These are phyloP conservation scores for Enhydra lutris DNA, from an alignment of 2,113 vertebrate genomes.

Conservation along the genomic window DNA sequence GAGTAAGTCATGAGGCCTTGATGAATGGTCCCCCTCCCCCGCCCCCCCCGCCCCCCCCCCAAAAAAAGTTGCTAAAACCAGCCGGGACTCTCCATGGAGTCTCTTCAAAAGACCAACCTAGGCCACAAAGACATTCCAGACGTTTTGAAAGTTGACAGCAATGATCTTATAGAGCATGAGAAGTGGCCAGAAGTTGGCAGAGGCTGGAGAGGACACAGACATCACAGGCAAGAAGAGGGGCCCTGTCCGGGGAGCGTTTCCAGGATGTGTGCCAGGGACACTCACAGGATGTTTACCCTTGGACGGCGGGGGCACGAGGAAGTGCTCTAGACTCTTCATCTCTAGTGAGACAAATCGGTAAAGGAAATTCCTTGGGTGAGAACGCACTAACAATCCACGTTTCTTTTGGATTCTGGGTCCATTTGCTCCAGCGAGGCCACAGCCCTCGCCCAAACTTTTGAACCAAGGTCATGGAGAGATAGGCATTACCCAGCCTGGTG, in stretches of 20 bases:
- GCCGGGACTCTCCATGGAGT: background rate
- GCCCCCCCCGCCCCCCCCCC: rapidly evolving
- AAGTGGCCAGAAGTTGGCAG: background rate
- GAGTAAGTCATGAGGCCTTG: background rate
- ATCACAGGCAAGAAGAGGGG: background rate
- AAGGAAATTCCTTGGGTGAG: constrained; percentile 58
- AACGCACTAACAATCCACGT: constrained; percentile 33
- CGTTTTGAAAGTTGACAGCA: background rate
- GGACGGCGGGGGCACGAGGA: constrained; percentile 59
- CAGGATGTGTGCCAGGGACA: constrained; percentile 66
- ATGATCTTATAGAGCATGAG: background rate
- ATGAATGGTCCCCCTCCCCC: background rate
- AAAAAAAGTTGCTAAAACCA: background rate
- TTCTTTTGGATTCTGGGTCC: constrained; percentile 30
- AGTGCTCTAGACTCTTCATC: constrained; percentile 57
- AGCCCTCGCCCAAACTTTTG: background rate
- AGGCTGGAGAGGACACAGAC: background rate
- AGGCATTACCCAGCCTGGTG: background rate
- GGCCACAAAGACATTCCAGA: background rate
- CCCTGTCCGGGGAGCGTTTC: background rate
- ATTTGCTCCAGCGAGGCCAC: background rate
- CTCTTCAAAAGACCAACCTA: background rate
- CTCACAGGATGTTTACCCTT: constrained; percentile 72
- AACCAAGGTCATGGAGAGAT: background rate
- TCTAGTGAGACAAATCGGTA: constrained; percentile 72